A percentile compares a stretch with the other conserved stretches of the same genome.
Evolutionary conservation across 2,888 invertebrate genomes (phyloP).

Genomic region (Catocala sponsa): DNA sequence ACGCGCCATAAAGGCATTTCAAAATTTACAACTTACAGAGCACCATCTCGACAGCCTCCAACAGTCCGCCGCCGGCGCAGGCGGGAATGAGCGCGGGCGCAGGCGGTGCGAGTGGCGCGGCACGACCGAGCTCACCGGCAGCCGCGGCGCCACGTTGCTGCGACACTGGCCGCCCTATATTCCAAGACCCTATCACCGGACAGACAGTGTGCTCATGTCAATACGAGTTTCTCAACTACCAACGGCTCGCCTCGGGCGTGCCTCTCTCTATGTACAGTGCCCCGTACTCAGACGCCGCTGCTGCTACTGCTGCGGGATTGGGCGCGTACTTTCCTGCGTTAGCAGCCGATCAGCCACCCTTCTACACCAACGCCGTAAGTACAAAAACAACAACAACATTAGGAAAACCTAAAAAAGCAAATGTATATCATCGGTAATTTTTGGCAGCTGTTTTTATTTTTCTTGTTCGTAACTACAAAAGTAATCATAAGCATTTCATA

Average conservation of each 20-base stretch:
- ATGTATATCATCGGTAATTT: conserved; percentile 19
- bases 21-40: conserved; percentile 88
- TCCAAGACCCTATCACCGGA: conserved; percentile 96
- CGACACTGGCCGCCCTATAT: conserved; percentile 96
- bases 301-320: conserved; percentile 92
- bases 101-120: conserved; percentile 83
- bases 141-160: conserved; percentile 92
- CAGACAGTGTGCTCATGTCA: conserved; percentile 97
- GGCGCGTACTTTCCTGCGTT: conserved; percentile 95
- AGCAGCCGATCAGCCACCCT: conserved; percentile 95
- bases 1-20: conserved; percentile 87
- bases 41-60: conserved; percentile 92
- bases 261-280: conserved; percentile 94
- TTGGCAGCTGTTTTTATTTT: conserved; percentile 19
- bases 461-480: background rate
- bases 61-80: conserved; percentile 90
- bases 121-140: conserved; percentile 84
- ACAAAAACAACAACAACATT: conserved; percentile 20
- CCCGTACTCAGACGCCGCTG: conserved; percentile 92
- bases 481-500: no score
- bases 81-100: conserved; percentile 88
- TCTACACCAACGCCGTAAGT: conserved; percentile 95
- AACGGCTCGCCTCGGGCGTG: conserved; percentile 92
- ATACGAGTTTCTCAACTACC: conserved; percentile 95
- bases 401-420: no score